Evolutionary conservation across 2,797 vertebrate species (phyloP), one percentile per base, ranked within the genome.

Genomic region (Anabas testudineus): DNA sequence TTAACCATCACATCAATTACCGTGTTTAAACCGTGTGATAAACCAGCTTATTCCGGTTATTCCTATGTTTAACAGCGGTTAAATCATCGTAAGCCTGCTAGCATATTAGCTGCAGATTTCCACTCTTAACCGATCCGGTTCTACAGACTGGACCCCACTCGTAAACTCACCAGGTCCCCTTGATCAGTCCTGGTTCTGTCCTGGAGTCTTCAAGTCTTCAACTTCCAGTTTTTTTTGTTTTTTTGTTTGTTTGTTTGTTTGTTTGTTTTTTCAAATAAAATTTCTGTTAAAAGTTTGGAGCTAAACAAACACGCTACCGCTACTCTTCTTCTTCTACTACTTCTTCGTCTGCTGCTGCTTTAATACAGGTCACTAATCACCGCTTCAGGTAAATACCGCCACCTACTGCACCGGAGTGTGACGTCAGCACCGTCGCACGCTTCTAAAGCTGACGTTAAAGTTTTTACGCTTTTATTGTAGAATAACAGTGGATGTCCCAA

Each of bases 151-250:
- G 16, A 16, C 48, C 28, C 15, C 5, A 9, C 14, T 19, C 1
- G 8, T 46, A 22, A 52, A 81, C 79, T 82, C 62, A 82, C 75
- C 74, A 24, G 8, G 5, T 36, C 26, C 13, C 5, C 12, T n/a
- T 4, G 48, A 22, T 45, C 15, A 4, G 36, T 24, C 10, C 22
- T 41, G 42, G 3, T 19, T 32, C 9, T 10, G 5, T 37, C 39
- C 3, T 2, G 30, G 7, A 10, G 5, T 14, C n/a, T n/a, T n/a
- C n/a, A n/a, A n/a, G n/a, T n/a, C n/a, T n/a, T n/a, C n/a, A n/a
- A n/a, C n/a, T n/a, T n/a, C n/a, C n/a, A n/a, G n/a, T n/a, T n/a
- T n/a, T n/a, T n/a, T n/a, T n/a, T n/a, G n/a, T n/a, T n/a, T n/a
- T n/a, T n/a, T n/a, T n/a, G n/a, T n/a, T n/a, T n/a, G n/a, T n/a